Evolutionary conservation across 2,888 invertebrate genomes (phyloP).

Genomic region (Cephonodes hylas): DNA sequence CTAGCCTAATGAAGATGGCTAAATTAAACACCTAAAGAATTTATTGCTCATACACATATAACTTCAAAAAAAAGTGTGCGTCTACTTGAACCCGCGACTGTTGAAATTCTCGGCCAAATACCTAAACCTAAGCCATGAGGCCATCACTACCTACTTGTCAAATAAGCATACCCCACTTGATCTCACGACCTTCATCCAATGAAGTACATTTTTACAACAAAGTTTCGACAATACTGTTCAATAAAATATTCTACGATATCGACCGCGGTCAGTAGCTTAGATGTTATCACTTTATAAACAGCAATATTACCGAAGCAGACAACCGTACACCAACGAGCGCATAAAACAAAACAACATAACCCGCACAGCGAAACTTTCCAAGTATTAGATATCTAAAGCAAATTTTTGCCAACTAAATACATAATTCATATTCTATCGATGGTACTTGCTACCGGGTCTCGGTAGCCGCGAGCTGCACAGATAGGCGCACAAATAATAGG

Average conservation of each 20-base stretch:
- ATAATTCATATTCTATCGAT: slow-evolving; percentile 68
- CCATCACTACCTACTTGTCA: no score
- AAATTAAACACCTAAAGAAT: no score
- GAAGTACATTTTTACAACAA: no score
- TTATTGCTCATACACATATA: no score
- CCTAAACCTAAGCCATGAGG: no score
- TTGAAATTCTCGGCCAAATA: no score
- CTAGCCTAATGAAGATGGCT: no score
- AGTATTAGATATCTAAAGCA: slow-evolving; percentile 17
- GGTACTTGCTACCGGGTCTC: slow-evolving; percentile 29
- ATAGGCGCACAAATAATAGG: slow-evolving; percentile 58
- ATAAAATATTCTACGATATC: neutral
- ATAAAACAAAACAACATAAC: slow-evolving; percentile 3
- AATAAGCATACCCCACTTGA: no score
- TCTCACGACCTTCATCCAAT: no score
- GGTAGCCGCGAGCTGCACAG: slow-evolving; percentile 10
- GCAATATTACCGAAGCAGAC: neutral
- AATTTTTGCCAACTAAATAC: slow-evolving; percentile 65
- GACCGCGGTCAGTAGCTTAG: neutral
- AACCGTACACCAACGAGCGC: neutral
- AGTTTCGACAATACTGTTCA: no score
- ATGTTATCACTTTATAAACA: neutral
- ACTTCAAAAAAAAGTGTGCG: no score
- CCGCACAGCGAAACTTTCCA: slow-evolving; percentile 2
- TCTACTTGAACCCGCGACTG: no score